Conservation (phyloP, 2,113 vertebrate species). For the Stigmatopora nigra region DNA sequence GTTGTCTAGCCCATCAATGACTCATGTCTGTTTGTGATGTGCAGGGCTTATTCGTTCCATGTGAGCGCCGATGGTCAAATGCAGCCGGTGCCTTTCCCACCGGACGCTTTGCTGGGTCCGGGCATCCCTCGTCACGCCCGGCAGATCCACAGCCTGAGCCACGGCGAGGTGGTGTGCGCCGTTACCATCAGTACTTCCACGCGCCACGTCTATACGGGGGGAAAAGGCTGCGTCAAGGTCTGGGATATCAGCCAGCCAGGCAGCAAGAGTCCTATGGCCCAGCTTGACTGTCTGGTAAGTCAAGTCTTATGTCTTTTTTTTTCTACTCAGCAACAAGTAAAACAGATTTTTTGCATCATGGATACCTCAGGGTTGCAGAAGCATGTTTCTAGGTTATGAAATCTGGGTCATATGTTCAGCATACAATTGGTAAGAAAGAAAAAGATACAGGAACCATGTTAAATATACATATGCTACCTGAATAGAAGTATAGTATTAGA, state of each 20-base stretch:
- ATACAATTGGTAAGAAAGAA: too few relatives aligned
- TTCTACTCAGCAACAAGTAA: too few relatives aligned
- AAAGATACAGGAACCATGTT: too few relatives aligned
- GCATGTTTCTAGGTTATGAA: not conserved
- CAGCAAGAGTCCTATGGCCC: slow-evolving; percentile 65
- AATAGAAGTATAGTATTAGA: too few relatives aligned
- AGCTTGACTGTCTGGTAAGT: slow-evolving; percentile 70
- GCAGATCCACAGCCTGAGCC: slow-evolving; percentile 79
- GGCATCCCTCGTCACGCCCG: slow-evolving; percentile 78
- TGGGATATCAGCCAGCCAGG: slow-evolving; percentile 83
- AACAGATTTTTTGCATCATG: not conserved
- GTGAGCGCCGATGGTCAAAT: slow-evolving; percentile 72
- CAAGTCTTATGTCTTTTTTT: not conserved
- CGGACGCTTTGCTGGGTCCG: slow-evolving; percentile 75
- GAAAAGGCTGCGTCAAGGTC: slow-evolving; percentile 86
- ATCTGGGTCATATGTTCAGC: too few relatives aligned
- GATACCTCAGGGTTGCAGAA: not conserved
- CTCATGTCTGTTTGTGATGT: not conserved
- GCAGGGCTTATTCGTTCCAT: slow-evolving; percentile 70
- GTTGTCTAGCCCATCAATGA: not conserved
- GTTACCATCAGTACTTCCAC: slow-evolving; percentile 87
- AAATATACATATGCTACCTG: too few relatives aligned
- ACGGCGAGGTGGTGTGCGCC: slow-evolving; percentile 84
- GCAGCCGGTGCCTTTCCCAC: slow-evolving; percentile 72
- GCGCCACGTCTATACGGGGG: slow-evolving; percentile 82